Base-by-base conservation (phyloP, 1,140 invertebrate species). In the Musca vetustissima region DNA sequence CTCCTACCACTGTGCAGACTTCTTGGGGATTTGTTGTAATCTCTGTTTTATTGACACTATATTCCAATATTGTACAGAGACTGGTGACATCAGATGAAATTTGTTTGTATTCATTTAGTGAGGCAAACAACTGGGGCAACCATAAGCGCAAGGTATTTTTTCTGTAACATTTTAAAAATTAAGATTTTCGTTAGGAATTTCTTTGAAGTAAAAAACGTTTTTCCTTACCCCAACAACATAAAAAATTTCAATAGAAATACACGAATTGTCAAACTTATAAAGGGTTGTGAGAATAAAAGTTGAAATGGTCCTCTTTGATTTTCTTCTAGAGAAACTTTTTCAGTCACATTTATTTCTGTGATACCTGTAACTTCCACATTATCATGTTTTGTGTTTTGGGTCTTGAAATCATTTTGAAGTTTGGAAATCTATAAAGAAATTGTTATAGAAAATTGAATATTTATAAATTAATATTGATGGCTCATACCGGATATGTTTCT, bases 401-500 rank as follows among this genome's bases (percentile, higher is more conserved):
- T 43, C n/a, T 28, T 28, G 2, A 19, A 36, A 21, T 61, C 28
- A 43, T 43, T 43, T 3, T 36, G 8, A 14, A 61, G 57, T 13
- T 43, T n/a, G 19, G 32, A 36, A 3, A 61, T 61, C 57, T 61
- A 13, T 1, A 21, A 61, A 21, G 4, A 25, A n/a, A n/a, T n/a
- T n/a, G n/a, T n/a, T n/a, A n/a, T n/a, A 28, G 28, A 28, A 28
- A 28, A 28, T n/a, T n/a, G 8, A 28, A 28, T 28, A 28, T 8
- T 28, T 57, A 2, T 68, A 9, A 21, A 22, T 49, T 14, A 14
- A 49, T 15, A 49, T n/a, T 15, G 15, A 49, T 7, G 48, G n/a
- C n/a, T n/a, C n/a, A 84, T 83, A 91, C 90, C 43, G 89, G 88
- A 82, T 85, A 92, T n/a, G 81, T 83, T 4, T 88, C 85, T 21